Conservation (phyloP, 2,113 vertebrate species). For the Callionymus lyra region DNA sequence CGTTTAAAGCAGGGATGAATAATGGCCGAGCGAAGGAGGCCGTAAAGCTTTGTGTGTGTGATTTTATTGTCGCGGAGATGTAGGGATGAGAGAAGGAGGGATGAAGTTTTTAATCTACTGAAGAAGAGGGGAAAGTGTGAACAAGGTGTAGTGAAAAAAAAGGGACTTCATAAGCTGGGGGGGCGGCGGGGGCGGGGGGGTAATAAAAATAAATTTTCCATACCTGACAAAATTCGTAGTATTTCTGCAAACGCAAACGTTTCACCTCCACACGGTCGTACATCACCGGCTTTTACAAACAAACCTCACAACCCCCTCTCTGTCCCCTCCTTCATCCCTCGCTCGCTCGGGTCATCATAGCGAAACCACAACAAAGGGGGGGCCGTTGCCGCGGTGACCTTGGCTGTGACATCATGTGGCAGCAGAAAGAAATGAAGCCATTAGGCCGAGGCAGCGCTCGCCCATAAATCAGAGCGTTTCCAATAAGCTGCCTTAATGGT, state of each 20-base stretch:
- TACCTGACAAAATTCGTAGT: slow-evolving; percentile 41
- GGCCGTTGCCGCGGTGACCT: slow-evolving; percentile 94
- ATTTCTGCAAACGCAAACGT: slow-evolving; percentile 45
- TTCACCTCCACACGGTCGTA: slow-evolving; percentile 33
- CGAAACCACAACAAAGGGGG: slow-evolving; percentile 91
- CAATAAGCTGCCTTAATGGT: slow-evolving; percentile 99
- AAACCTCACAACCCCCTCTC: slow-evolving; percentile 36
- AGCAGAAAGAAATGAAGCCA: slow-evolving; percentile 99
- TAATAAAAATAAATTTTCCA: slow-evolving; percentile 48
- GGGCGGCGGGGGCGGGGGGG: slow-evolving; percentile 2
- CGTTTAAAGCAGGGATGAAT: slow-evolving; percentile 96
- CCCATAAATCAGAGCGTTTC: slow-evolving; percentile 99
- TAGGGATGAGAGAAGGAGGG: slow-evolving; percentile 30
- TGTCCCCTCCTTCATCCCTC: slow-evolving; percentile 26
- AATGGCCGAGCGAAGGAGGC: slow-evolving; percentile 89
- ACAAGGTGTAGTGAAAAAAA: no score
- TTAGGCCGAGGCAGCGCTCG: slow-evolving; percentile 95
- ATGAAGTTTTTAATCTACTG: slow-evolving; percentile 42
- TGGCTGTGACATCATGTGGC: slow-evolving; percentile 98
- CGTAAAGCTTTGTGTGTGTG: slow-evolving; percentile 78
- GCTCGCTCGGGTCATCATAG: slow-evolving; percentile 81
- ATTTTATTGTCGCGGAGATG: slow-evolving; percentile 45
- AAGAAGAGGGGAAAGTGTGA: not conserved
- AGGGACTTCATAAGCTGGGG: no score
- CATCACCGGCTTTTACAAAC: slow-evolving; percentile 48